Conservation (phyloP, 2,113 vertebrate genomes). For the Cyprinodon variegatus region DNA sequence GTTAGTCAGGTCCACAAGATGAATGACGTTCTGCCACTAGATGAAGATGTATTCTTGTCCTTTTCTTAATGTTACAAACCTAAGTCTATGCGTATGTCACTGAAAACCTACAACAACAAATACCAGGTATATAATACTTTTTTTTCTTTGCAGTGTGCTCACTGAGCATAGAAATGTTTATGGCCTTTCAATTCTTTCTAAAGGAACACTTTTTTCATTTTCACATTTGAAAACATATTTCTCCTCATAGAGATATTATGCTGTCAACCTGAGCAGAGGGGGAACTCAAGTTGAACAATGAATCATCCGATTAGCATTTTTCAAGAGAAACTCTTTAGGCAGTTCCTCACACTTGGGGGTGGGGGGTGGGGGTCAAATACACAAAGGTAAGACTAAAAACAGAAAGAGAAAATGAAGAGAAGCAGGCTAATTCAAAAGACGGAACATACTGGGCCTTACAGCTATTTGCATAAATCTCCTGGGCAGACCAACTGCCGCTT, state of each 20-base stretch:
- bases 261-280: constrained; percentile 1
- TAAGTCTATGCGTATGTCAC: too few relatives aligned
- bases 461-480: constrained; percentile 46
- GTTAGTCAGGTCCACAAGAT: constrained; percentile 37
- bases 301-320: constrained; percentile 16
- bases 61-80: constrained; percentile 1
- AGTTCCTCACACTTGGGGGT: constrained; percentile 28
- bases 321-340: constrained; percentile 49
- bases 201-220: too few relatives aligned
- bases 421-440: constrained; percentile 22
- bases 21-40: constrained; percentile 18
- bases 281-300: constrained; percentile 6
- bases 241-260: constrained; percentile 3
- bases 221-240: not conserved
- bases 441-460: constrained; percentile 5
- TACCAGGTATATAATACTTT: not conserved
- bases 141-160: not conserved
- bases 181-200: too few relatives aligned
- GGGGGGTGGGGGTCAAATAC: constrained; percentile 38
- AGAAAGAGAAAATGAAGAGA: constrained; percentile 3
- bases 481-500: not conserved
- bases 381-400: not conserved
- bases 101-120: too few relatives aligned
- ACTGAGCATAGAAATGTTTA: too few relatives aligned
- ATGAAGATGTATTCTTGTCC: not conserved